These are phyloP conservation scores for Piaya cayana DNA, from an alignment of 2,113 vertebrate species.

Conservation along the genomic window DNA sequence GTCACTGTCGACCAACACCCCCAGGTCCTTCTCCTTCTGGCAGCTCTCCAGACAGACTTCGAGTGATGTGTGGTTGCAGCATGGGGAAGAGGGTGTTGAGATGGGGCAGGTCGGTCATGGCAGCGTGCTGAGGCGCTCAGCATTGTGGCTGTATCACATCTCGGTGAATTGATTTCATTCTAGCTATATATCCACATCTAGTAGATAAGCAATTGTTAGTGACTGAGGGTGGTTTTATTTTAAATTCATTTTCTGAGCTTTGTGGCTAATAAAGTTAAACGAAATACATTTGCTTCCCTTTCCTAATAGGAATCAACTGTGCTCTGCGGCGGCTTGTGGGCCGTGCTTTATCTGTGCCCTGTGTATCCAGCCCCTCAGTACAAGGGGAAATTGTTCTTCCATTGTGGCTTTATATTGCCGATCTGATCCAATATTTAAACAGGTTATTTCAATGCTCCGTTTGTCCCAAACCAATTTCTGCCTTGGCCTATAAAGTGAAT, in stretches of 20 bases:
- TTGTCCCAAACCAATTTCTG: slow-evolving; percentile 58
- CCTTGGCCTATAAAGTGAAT: slow-evolving; percentile 54
- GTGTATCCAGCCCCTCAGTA: neutral
- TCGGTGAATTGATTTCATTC: neutral
- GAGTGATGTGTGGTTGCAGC: neutral
- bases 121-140: neutral
- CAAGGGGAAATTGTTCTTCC: slow-evolving; percentile 23
- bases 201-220: slow-evolving; percentile 25
- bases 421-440: slow-evolving; percentile 59
- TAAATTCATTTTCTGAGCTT: slow-evolving; percentile 51
- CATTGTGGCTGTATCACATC: neutral
- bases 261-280: slow-evolving; percentile 59
- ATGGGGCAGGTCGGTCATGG: neutral
- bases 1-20: no score
- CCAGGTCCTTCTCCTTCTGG: no score
- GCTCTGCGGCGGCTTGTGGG: neutral
- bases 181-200: slow-evolving; percentile 13
- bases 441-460: slow-evolving; percentile 53
- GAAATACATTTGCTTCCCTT: slow-evolving; percentile 48
- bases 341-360: neutral
- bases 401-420: slow-evolving; percentile 45
- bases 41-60: no score
- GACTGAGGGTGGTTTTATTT: slow-evolving; percentile 38
- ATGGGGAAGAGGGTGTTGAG: neutral
- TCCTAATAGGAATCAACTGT: slow-evolving; percentile 16